Conservation (phyloP, 2,797 vertebrate genomes). For the Chelidonichthys spinosus region DNA sequence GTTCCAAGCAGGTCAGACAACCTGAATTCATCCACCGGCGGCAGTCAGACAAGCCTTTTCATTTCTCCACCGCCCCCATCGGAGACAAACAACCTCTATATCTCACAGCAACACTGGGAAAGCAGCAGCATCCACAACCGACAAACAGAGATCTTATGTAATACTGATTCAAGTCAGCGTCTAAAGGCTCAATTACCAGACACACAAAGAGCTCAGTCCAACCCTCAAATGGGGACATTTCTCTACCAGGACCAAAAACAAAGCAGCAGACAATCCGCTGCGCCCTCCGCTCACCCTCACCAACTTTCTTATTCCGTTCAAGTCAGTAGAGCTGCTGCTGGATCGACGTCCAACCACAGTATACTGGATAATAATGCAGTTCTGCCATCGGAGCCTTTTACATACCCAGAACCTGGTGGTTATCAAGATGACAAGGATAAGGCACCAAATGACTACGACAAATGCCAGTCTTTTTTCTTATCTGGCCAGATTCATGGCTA, state of each 20-base stretch:
- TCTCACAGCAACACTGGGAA: conserved; percentile 45
- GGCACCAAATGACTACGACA: conserved; percentile 22
- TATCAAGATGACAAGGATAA: conserved; percentile 12
- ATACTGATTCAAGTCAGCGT: neutral
- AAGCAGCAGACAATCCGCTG: neutral
- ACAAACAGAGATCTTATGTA: conserved; percentile 10
- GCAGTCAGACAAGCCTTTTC: conserved; percentile 25
- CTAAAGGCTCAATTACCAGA: neutral
- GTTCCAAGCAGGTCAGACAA: conserved; percentile 17
- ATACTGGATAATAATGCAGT: neutral
- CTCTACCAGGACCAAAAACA: conserved; percentile 23
- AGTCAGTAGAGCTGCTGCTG: conserved; percentile 9
- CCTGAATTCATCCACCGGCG: conserved; percentile 13
- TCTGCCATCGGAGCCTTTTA: conserved; percentile 20
- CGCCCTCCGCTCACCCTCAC: neutral
- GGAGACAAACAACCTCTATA: conserved; percentile 45
- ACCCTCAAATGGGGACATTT: conserved; percentile 9
- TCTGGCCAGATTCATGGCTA: conserved; percentile 36
- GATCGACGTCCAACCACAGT: neutral
- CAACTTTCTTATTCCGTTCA: conserved; percentile 12
- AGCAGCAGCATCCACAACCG: conserved; percentile 17
- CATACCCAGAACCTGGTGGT: neutral
- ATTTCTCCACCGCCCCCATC: conserved; percentile 24
- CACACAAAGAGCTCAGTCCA: conserved; percentile 1
- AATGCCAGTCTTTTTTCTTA: conserved; percentile 52